Percentiles rank a stretch among this genome's conserved stretches.
Conservation (phyloP, 2,888 invertebrate genomes). For the Nymphalis c-album region DNA sequence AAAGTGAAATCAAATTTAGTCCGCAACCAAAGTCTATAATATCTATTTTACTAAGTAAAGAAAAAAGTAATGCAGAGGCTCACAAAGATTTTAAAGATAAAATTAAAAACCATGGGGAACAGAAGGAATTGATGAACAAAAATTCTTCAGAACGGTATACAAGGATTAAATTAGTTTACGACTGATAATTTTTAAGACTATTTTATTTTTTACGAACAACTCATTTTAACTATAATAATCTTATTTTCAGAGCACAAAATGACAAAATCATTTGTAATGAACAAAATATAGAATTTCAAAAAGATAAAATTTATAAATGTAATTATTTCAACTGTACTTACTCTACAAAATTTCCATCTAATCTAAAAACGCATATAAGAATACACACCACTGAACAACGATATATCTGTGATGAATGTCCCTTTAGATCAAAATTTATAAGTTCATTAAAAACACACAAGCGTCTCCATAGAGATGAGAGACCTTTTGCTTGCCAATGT, state of each 20-base stretch:
- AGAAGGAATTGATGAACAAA: slow-evolving; percentile 16
- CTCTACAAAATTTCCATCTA: slow-evolving; percentile 73
- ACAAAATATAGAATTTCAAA: slow-evolving; percentile 64
- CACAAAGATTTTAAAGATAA: background rate
- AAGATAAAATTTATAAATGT: slow-evolving; percentile 64
- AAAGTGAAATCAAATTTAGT: slow-evolving; percentile 54
- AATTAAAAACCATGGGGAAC: background rate
- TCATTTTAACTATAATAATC: slow-evolving; percentile 5
- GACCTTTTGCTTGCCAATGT: slow-evolving; percentile 64
- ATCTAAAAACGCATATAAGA: slow-evolving; percentile 72
- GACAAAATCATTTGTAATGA: slow-evolving; percentile 68
- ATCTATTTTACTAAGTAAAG: slow-evolving; percentile 55
- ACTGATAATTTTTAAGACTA: background rate
- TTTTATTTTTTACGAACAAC: background rate
- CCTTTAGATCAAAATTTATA: slow-evolving; percentile 72
- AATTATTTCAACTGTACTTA: slow-evolving; percentile 78
- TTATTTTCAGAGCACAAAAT: slow-evolving; percentile 51
- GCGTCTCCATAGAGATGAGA: slow-evolving; percentile 67
- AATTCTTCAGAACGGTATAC: slow-evolving; percentile 26
- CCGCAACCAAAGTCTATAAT: slow-evolving; percentile 65
- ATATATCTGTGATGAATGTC: slow-evolving; percentile 72
- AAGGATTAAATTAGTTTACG: too few species aligned
- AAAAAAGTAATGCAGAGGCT: slow-evolving; percentile 11
- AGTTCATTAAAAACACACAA: slow-evolving; percentile 73
- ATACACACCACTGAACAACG: slow-evolving; percentile 71